phyloP scores from a whole-genome alignment of 2,113 vertebrate species.

The Clarias magur region DNA sequence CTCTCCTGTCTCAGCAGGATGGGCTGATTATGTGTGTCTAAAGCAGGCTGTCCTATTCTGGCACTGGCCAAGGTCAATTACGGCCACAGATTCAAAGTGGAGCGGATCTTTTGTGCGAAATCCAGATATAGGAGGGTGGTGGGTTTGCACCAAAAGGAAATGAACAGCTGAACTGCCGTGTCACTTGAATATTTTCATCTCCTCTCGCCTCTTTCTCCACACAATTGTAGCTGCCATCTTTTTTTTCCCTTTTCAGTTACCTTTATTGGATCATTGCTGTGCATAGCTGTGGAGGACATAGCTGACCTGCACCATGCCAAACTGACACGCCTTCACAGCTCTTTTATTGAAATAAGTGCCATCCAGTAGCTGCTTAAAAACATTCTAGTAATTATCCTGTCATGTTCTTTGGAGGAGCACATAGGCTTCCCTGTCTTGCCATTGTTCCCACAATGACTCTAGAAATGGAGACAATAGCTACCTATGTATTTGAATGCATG shows the following conservation, averaged over 20 bases:
- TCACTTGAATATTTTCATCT: slow-evolving; percentile 65
- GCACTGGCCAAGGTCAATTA: slow-evolving; percentile 75
- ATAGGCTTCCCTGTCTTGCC: background rate
- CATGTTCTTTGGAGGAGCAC: background rate
- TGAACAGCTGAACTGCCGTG: slow-evolving; percentile 59
- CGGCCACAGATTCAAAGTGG: slow-evolving; percentile 64
- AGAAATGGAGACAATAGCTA: slow-evolving; percentile 35
- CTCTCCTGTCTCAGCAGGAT: slow-evolving; percentile 52
- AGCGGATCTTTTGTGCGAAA: slow-evolving; percentile 59
- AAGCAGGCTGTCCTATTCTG: slow-evolving; percentile 61
- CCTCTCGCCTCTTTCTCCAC: slow-evolving; percentile 38
- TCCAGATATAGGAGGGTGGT: slow-evolving; percentile 53
- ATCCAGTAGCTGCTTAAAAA: slow-evolving; percentile 18
- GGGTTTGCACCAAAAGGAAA: slow-evolving; percentile 62
- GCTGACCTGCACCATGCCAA: background rate
- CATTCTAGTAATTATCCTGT: slow-evolving; percentile 36
- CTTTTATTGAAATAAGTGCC: slow-evolving; percentile 15
- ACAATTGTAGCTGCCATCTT: slow-evolving; percentile 36
- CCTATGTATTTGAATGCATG: slow-evolving; percentile 36
- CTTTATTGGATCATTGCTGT: slow-evolving; percentile 1
- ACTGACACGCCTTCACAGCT: background rate
- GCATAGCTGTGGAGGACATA: background rate
- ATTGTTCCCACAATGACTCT: slow-evolving; percentile 32
- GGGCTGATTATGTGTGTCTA: slow-evolving; percentile 67
- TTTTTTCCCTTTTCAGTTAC: background rate